Evolutionary conservation across 2,888 invertebrate genomes (phyloP).

Genomic region (Oligia strigilis): DNA sequence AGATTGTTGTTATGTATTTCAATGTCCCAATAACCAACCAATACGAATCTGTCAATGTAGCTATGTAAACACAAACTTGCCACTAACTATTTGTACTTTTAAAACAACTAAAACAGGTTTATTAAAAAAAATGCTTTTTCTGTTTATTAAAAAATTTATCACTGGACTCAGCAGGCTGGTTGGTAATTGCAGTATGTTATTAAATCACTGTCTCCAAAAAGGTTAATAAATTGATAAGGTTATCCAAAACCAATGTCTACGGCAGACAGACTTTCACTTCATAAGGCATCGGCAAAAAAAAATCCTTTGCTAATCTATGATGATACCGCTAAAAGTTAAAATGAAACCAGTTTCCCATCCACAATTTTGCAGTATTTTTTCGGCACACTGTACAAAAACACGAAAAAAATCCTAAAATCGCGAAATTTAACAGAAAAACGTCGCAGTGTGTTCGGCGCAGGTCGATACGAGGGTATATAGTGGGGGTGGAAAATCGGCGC

Average conservation of each 20-base stretch:
- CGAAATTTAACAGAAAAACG: background rate
- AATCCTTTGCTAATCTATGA: background rate
- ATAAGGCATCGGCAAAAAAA: background rate
- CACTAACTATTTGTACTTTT: background rate
- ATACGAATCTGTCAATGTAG: background rate
- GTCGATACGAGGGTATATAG: background rate
- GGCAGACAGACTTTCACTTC: background rate
- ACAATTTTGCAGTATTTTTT: background rate
- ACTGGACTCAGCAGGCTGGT: background rate
- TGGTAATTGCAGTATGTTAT: background rate
- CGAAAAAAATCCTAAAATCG: background rate
- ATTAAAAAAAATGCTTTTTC: background rate
- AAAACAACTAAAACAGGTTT: too few relatives aligned
- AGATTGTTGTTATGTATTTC: too few relatives aligned
- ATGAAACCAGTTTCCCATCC: background rate
- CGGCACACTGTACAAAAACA: rapidly evolving
- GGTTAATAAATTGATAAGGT: background rate
- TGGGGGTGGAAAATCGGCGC: background rate
- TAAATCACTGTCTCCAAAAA: background rate
- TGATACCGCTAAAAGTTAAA: background rate
- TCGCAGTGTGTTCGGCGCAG: constrained; percentile 13
- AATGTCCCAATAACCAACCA: too few relatives aligned
- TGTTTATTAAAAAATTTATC: background rate
- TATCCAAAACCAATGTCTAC: constrained; percentile 1
- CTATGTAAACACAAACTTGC: background rate